Evolutionary conservation across 2,888 invertebrate species (phyloP).

Genomic region (Linnaemya tessellans): DNA sequence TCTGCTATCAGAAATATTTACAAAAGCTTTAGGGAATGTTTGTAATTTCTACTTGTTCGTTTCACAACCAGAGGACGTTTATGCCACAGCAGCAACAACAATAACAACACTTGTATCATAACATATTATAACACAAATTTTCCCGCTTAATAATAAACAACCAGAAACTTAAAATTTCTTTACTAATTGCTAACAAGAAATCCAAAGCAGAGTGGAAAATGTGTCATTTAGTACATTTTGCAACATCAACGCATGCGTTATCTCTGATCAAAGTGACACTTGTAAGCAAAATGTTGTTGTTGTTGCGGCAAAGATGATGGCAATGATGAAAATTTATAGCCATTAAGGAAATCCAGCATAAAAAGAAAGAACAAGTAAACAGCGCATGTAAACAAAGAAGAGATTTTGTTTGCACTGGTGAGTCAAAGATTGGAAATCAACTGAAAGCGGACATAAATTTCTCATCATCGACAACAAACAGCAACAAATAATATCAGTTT

Average conservation of each 20-base stretch:
- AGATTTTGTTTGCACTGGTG: conserved; percentile 5
- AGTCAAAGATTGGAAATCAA: conserved; percentile 53
- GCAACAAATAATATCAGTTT: conserved; percentile 39
- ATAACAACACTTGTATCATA: too few species aligned
- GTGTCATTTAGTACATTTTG: conserved; percentile 45
- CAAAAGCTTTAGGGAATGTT: conserved; percentile 53
- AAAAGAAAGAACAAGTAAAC: neutral
- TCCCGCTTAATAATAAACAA: neutral
- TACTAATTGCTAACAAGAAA: conserved; percentile 58
- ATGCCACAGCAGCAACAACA: neutral
- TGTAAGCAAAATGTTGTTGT: conserved; percentile 57
- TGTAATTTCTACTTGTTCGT: neutral
- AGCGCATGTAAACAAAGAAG: neutral
- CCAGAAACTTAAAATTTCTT: conserved; percentile 14
- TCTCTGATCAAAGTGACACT: conserved; percentile 65
- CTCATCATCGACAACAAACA: conserved; percentile 40
- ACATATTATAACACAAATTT: too few species aligned
- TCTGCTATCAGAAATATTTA: neutral
- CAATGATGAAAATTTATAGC: conserved; percentile 65
- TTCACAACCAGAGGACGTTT: conserved; percentile 51
- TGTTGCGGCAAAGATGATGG: conserved; percentile 52
- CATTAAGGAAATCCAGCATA: conserved; percentile 28
- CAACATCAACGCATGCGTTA: conserved; percentile 42
- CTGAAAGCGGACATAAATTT: conserved; percentile 60
- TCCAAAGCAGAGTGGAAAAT: neutral